These are phyloP conservation scores for Cryptotermes secundus DNA, from an alignment of 1,140 invertebrate species.

Conservation along the genomic window DNA sequence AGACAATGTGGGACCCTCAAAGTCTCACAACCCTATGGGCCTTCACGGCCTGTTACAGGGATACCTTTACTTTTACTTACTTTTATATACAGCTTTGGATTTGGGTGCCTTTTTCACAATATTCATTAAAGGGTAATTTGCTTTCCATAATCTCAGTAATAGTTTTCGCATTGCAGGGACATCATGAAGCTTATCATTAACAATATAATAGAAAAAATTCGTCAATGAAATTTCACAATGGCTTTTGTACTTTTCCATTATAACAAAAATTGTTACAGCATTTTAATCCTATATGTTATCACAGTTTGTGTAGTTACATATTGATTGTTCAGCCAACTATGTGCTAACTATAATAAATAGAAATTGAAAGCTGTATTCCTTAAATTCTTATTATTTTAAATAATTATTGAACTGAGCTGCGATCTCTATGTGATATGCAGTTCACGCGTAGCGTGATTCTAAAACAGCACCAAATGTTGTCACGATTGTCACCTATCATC, in stretches of 20 bases:
- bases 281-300: background rate
- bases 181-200: background rate
- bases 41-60: too few species aligned
- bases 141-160: background rate
- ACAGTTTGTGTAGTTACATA: constrained; percentile 9
- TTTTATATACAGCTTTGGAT: background rate
- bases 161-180: background rate
- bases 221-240: background rate
- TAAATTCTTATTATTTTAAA: background rate
- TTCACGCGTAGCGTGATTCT: background rate
- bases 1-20: too few species aligned
- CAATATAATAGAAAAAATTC: background rate
- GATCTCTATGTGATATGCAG: background rate
- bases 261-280: background rate
- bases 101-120: background rate
- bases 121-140: background rate
- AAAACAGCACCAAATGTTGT: background rate
- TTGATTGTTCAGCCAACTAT: constrained; percentile 5
- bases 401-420: background rate
- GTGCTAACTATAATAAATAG: background rate
- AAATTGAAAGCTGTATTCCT: background rate
- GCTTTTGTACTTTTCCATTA: constrained; percentile 13
- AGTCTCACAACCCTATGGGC: too few species aligned
- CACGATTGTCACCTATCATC: background rate
- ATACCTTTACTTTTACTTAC: too few species aligned